Conservation (phyloP, 2,113 vertebrate genomes). For the Clarias gariepinus region DNA sequence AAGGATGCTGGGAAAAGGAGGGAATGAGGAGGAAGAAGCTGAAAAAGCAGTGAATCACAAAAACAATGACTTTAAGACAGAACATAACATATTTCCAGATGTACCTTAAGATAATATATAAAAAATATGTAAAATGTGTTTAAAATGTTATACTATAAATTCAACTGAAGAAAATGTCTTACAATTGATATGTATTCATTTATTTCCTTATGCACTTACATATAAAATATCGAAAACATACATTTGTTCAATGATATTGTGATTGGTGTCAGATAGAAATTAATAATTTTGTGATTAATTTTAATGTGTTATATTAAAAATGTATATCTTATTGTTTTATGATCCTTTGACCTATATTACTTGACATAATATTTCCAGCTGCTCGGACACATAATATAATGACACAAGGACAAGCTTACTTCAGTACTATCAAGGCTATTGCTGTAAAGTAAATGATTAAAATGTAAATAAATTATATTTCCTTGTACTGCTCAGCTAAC, state of each 20-base stretch:
- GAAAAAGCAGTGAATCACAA: slow-evolving; percentile 59
- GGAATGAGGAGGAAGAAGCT: slow-evolving; percentile 63
- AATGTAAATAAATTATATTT: slow-evolving; percentile 31
- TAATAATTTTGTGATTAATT: background rate
- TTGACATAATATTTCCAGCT: background rate
- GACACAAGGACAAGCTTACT: background rate
- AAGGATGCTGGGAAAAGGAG: slow-evolving; percentile 67
- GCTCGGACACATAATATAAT: background rate
- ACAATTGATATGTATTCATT: background rate
- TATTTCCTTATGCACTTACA: slow-evolving; percentile 9
- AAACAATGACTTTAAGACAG: slow-evolving; percentile 68
- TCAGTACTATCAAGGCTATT: slow-evolving; percentile 23
- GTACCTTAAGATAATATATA: slow-evolving; percentile 26
- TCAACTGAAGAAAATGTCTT: background rate
- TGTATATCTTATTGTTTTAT: background rate
- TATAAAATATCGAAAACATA: background rate
- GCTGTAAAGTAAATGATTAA: slow-evolving; percentile 34
- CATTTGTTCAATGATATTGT: background rate
- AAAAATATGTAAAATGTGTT: background rate
- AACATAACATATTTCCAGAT: slow-evolving; percentile 48
- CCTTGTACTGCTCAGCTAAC: background rate
- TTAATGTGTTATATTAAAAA: background rate
- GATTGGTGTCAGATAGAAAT: background rate
- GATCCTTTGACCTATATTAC: background rate
- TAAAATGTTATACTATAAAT: background rate